phyloP scores from a whole-genome alignment of 2,113 vertebrate species.

The Australoheros scitulus region DNA sequence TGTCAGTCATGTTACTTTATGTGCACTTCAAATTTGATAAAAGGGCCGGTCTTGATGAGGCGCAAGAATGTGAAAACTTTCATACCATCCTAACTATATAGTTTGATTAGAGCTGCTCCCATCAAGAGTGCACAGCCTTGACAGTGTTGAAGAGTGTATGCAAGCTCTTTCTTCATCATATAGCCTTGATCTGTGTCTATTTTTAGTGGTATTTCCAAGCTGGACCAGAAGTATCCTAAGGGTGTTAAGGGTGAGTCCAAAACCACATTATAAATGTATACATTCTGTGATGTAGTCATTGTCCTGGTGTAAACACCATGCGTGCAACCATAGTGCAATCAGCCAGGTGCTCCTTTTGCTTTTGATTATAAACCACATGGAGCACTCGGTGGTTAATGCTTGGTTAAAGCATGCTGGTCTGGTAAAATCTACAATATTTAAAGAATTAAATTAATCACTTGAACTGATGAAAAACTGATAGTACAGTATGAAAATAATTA shows the following conservation, averaged over 20 bases:
- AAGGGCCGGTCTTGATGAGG: not conserved
- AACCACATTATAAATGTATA: not conserved
- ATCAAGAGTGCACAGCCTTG: not conserved
- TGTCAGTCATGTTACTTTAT: constrained; percentile 6
- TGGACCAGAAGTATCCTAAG: not conserved
- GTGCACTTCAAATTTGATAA: not conserved
- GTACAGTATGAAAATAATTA: too few relatives aligned
- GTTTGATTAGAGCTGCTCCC: not conserved
- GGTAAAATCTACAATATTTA: not conserved
- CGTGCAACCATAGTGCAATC: not conserved
- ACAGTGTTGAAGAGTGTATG: not conserved
- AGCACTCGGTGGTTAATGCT: not conserved
- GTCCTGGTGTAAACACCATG: not conserved
- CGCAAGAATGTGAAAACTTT: constrained; percentile 7
- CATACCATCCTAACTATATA: not conserved
- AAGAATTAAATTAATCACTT: not conserved
- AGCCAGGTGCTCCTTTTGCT: not conserved
- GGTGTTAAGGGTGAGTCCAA: not conserved
- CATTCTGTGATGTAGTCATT: not conserved
- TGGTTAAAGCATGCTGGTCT: not conserved
- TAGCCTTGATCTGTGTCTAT: not conserved
- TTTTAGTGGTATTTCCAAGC: not conserved
- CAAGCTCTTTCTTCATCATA: not conserved
- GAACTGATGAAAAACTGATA: too few relatives aligned
- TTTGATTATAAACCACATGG: not conserved